Conservation (phyloP, 30 jellyfish, hydroid and myxozoan species). For the Cassiopea xamachana region DNA sequence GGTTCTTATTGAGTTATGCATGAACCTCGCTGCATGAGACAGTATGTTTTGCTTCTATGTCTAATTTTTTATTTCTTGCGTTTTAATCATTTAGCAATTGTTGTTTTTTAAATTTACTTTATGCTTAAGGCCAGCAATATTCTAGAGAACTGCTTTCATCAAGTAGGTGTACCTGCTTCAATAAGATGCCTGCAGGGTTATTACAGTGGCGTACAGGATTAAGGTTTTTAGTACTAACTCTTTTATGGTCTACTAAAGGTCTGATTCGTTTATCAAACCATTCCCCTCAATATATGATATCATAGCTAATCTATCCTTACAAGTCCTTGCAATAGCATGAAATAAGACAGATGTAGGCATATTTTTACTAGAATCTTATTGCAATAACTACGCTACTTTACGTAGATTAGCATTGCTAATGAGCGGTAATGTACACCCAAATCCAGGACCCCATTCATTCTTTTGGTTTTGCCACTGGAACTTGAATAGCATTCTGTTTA, state of each 20-base stretch:
- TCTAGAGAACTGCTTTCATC: conserved; percentile 1
- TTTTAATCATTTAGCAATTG: neutral
- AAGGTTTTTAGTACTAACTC: neutral
- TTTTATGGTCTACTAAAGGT: conserved; percentile 1
- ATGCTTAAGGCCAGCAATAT: conserved; percentile 1
- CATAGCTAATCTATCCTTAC: conserved; percentile 2
- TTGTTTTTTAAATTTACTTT: neutral
- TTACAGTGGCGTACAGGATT: neutral
- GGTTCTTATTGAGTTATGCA: neutral
- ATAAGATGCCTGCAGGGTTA: conserved; percentile 3
- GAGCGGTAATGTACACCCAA: no score
- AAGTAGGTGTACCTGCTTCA: conserved; percentile 8
- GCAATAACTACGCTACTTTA: neutral
- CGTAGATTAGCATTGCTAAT: neutral
- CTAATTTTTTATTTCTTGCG: neutral
- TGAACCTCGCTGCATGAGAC: conserved; percentile 1
- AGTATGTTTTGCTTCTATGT: neutral
- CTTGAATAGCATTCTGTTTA: neutral
- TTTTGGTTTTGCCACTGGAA: conserved; percentile 1
- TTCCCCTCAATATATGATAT: conserved; percentile 6
- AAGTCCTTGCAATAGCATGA: neutral
- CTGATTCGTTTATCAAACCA: conserved; percentile 2
- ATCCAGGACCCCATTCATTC: neutral
- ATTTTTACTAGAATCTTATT: neutral
- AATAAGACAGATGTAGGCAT: neutral